Conservation (phyloP, 2,888 invertebrate species). For the Agriopis leucophaearia region DNA sequence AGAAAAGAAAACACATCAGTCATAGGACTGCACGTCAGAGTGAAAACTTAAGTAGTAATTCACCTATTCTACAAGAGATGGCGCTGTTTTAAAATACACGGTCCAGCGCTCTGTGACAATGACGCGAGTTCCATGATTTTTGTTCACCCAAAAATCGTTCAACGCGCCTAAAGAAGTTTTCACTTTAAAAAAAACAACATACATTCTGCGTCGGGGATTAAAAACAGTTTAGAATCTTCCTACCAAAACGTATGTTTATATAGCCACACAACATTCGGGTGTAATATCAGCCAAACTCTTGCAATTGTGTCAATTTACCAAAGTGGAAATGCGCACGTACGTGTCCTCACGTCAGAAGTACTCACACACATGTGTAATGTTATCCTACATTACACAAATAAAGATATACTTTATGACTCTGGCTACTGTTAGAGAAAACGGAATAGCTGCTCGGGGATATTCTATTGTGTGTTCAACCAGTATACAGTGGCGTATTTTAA, state of each 20-base stretch:
- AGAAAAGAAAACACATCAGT: no score
- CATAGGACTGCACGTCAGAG: no score
- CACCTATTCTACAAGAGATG: no score
- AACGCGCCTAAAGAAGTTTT: no score
- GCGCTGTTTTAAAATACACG: no score
- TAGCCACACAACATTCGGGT: constrained; percentile 7
- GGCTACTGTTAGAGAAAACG: constrained; percentile 17
- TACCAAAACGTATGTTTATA: constrained; percentile 3
- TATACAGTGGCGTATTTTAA: no score
- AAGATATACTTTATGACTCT: constrained; percentile 13
- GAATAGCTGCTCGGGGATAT: constrained; percentile 7
- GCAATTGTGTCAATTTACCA: constrained; percentile 22
- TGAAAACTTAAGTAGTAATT: no score
- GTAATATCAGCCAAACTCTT: constrained; percentile 13
- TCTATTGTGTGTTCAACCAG: constrained; percentile 8
- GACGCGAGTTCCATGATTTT: no score
- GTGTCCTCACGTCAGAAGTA: constrained; percentile 12
- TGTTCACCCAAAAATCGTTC: no score
- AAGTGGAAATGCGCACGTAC: constrained; percentile 21
- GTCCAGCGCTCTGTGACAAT: no score
- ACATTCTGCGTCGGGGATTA: no score
- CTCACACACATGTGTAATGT: constrained; percentile 23
- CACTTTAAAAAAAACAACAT: no score
- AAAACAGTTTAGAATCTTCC: neutral
- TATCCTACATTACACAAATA: constrained; percentile 19